Evolutionary conservation across 2,113 vertebrate species (phyloP), one percentile per base, ranked within the genome.

Genomic region (Mionectes macconnelli): DNA sequence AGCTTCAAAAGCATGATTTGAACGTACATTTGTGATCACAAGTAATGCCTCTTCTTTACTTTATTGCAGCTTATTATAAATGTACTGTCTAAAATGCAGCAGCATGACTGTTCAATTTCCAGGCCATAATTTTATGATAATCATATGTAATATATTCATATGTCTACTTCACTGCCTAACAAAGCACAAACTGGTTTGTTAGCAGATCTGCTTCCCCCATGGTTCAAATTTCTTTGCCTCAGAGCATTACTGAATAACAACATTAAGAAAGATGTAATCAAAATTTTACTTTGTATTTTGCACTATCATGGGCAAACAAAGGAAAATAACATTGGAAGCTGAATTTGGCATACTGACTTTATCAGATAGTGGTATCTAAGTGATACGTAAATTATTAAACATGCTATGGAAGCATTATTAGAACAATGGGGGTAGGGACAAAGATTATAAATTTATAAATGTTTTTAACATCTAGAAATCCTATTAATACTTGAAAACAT

Each of bases 121-220:
- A 98, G 86, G 66, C 96, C 96, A 91, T 97, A 98, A 98, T 97
- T 98, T 98, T 96, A 98, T 98, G 98, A 95, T 98, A 98, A 98
- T 98, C 88, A 90, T 83, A 96, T 87, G 96, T 96, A 98, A 97
- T 97, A 91, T 97, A 98, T 98, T 98, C 98, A 96, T 87, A 87
- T 93, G 84, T 92, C 97, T 97, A 94, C 72, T 93, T 74, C 89
- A 77, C 84, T 79, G 94, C 80, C 84, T 97, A 95, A 97, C 97
- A 98, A 97, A 97, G 94, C 91, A 72, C 92, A 97, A 93, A 96
- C 95, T 85, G 94, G 87, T 90, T 66, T 78, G 90, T 85, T 63
- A 91, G 78, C 68, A 73, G 73, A 76, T 88, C 89, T 90, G 72
- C 81, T 73, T 93, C 91, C 89, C 72, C 42, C 13, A 17, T 12